Base-by-base conservation (phyloP, 2,888 invertebrate genomes). In the Drosophila quinaria region DNA sequence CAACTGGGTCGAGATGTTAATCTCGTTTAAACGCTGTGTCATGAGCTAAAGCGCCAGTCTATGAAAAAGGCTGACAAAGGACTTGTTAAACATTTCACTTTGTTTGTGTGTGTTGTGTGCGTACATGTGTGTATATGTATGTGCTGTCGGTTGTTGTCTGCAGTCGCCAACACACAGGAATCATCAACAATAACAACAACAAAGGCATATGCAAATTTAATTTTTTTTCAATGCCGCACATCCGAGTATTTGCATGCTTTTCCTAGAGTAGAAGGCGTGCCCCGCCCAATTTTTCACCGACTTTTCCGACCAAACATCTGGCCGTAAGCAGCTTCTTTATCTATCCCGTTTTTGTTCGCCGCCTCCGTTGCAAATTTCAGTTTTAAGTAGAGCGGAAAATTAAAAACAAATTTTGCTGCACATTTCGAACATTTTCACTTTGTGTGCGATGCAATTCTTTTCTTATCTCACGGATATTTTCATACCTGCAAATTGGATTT, bases 381-480 rank as follows among this genome's bases (percentile, higher is more conserved):
- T 72, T 83, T 76, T 78, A 87, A 87, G 84, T 75, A 90, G 86
- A 87, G 89, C 90, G 90, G 79, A 90, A 87, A 87, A 87, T 87
- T 88, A 90, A 89, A 90, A 88, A 86, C 84, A 88, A 86, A 88
- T 86, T 90, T 80, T 56, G 70, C 75, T 55, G 66, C 74, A 83
- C 72, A 78, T 74, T 81, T 72, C 44, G 56, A 60, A 67, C 35
- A 70, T 70, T 81, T 87, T 69, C 52, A 68, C 54, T 67, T 69
- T 68, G 42, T 41, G 41, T 66, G 54, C 67, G 37, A 44, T 68
- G 33, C 33, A 55, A 55, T 46, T 63, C 42, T 55, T 50, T 62
- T 50, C 47, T 39, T 22, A n/a, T 39, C 25, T 3, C 9, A 19
- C n/a, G 10, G 33, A 13, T 60, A 49, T 33, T 50, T 56, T 46